Evolutionary conservation across 2,797 vertebrate genomes (phyloP).

Genomic region (Gymnoscopelus braueri): DNA sequence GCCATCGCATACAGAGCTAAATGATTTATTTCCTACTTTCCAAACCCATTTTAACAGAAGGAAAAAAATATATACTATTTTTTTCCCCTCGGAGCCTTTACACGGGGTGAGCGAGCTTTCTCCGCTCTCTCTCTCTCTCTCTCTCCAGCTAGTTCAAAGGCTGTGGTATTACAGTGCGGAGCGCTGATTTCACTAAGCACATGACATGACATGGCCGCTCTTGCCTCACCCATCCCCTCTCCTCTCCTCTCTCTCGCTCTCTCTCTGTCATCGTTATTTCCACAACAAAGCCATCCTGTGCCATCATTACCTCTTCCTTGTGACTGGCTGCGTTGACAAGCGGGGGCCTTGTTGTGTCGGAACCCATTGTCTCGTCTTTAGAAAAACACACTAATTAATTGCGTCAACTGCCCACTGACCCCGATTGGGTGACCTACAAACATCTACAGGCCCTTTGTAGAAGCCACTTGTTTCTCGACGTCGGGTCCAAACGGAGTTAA

Average conservation of each 20-base stretch:
- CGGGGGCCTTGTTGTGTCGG: constrained; percentile 50
- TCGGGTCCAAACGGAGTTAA: too few species aligned
- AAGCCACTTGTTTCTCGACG: too few species aligned
- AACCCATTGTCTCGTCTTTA: constrained; percentile 65
- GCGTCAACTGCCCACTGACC: constrained; percentile 74
- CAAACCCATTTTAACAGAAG: constrained; percentile 5
- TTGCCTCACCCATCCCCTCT: constrained; percentile 40
- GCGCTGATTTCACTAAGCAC: constrained; percentile 2
- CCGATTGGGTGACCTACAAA: constrained; percentile 85
- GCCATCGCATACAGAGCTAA: constrained; percentile 23
- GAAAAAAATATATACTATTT: constrained; percentile 15
- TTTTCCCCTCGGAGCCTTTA: neutral
- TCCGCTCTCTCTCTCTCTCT: constrained; percentile 24
- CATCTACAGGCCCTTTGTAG: constrained; percentile 20
- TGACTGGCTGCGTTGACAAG: constrained; percentile 43
- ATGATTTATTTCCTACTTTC: constrained; percentile 14
- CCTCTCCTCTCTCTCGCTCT: constrained; percentile 12
- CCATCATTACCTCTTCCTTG: constrained; percentile 49
- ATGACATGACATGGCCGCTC: constrained; percentile 21
- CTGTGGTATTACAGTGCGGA: constrained; percentile 35
- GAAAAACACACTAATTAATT: constrained; percentile 69
- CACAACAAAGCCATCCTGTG: constrained; percentile 60
- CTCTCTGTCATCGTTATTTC: constrained; percentile 19
- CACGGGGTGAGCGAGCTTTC: constrained; percentile 2
- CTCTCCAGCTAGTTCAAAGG: constrained; percentile 48